Evolutionary conservation across 2,113 vertebrate genomes (phyloP).

Genomic region (Bubalus kerabau): DNA sequence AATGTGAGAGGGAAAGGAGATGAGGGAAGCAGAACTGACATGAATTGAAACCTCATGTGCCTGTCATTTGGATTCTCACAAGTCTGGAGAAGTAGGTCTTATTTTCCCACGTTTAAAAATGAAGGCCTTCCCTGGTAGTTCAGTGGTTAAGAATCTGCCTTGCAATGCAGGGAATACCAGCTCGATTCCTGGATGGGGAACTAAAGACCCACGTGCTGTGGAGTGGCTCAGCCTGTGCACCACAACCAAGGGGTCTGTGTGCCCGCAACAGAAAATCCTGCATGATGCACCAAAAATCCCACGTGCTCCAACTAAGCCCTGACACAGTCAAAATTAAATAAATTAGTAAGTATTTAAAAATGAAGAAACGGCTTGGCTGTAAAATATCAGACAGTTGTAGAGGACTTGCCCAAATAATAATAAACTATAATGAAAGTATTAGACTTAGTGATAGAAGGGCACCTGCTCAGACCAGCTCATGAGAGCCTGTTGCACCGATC

Average conservation of each 20-base stretch:
- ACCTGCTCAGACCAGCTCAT: neutral
- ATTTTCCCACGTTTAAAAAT: neutral
- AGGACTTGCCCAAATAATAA: neutral
- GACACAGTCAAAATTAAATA: neutral
- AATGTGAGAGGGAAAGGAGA: neutral
- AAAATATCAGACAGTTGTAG: neutral
- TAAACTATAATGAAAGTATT: neutral
- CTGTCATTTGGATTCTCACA: neutral
- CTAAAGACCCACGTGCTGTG: neutral
- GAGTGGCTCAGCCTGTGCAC: neutral
- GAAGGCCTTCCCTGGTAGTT: neutral
- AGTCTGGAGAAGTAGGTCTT: neutral
- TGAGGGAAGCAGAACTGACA: neutral
- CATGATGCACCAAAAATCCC: neutral
- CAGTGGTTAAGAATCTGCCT: neutral
- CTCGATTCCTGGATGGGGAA: neutral
- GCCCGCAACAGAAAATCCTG: neutral
- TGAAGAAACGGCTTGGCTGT: neutral
- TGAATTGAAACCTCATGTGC: neutral
- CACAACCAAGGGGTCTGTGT: neutral
- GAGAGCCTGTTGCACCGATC: neutral
- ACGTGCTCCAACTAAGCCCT: neutral
- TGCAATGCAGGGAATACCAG: neutral
- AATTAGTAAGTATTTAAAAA: neutral
- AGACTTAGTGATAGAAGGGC: neutral